Evolutionary conservation across 2,888 invertebrate species (phyloP), one percentile per base, ranked within the genome.

Genomic region (Troides helena): DNA sequence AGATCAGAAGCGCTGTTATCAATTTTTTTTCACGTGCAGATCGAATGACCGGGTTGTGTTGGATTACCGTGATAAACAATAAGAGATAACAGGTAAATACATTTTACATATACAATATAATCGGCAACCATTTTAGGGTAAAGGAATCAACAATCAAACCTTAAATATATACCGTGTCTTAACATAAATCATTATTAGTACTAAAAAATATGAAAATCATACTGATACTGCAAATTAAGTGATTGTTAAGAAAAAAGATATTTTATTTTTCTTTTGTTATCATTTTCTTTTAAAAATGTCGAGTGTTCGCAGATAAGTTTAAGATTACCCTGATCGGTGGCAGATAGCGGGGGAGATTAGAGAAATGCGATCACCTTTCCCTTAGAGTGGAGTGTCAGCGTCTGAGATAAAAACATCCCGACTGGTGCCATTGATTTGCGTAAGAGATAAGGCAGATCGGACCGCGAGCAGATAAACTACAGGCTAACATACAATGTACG

Each of bases 391-490:
- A 56, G 60, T 65, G 43, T 60, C 61, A 57, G 5, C 46, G n/a
- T 18, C 30, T 23, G 53, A 12, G 65, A 69, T 66, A 66, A 62
- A 50, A 59, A 57, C 53, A 66, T 62, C 70, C 39, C 62, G 36
- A 12, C 46, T 59, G 56, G 60, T 60, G 53, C 57, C 60, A 46
- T 18, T 57, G 66, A 62, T 63, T 50, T 50, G 53, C 70, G 70
- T 66, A 66, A 70, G 53, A 62, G 66, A 66, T 70, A 66, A 62
- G n/a, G 7, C 6, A 57, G 65, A 69, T 70, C 70, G 12, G 46
- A 46, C 46, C 46, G 56, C 21, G 2, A 14, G n/a, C n/a, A 30
- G 60, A 69, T 64, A 65, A 64, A 43, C 14, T 25, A 62, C 23
- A 58, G 59, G 30, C 57, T 60, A 25, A 64, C 46, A 25, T 39